phyloP scores from a whole-genome alignment of 2,797 vertebrate species.

The Schizothorax lantsangensis region DNA sequence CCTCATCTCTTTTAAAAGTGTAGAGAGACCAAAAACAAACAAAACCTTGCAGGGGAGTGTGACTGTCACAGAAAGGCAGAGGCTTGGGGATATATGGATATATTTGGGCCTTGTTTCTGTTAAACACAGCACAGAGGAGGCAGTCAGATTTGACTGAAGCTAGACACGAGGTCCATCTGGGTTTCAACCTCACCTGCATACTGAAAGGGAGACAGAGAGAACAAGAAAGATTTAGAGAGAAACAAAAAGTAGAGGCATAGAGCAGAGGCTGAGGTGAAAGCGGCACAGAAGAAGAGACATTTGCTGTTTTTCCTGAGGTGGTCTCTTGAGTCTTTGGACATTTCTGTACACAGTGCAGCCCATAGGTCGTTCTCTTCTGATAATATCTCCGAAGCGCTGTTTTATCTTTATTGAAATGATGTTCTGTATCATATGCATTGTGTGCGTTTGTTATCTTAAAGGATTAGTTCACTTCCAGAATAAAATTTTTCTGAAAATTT shows the following conservation, averaged over 20 bases:
- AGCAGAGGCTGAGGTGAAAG: not conserved
- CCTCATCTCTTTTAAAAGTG: constrained; percentile 9
- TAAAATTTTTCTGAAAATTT: too few species aligned
- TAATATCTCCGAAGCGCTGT: not conserved
- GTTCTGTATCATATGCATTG: not conserved
- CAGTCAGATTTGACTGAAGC: constrained; percentile 18
- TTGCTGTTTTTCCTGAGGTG: not conserved
- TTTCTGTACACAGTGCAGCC: not conserved
- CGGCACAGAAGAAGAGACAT: not conserved
- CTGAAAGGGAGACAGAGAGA: not conserved
- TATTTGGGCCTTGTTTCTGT: constrained; percentile 29
- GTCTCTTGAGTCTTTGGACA: constrained; percentile 4
- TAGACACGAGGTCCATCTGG: constrained; percentile 15
- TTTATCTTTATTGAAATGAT: not conserved
- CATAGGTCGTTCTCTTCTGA: not conserved
- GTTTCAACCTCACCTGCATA: constrained; percentile 30
- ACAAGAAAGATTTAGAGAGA: constrained; percentile 1
- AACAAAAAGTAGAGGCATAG: constrained; percentile 1
- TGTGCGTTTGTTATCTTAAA: not conserved
- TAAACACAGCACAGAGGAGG: constrained; percentile 29
- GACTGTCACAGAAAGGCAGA: not conserved
- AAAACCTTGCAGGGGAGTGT: not conserved
- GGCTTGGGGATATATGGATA: constrained; percentile 8
- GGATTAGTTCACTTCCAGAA: not conserved
- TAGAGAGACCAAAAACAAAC: constrained; percentile 20